Base-by-base conservation (phyloP, 2,113 vertebrate species). In the Mionectes macconnelli region DNA sequence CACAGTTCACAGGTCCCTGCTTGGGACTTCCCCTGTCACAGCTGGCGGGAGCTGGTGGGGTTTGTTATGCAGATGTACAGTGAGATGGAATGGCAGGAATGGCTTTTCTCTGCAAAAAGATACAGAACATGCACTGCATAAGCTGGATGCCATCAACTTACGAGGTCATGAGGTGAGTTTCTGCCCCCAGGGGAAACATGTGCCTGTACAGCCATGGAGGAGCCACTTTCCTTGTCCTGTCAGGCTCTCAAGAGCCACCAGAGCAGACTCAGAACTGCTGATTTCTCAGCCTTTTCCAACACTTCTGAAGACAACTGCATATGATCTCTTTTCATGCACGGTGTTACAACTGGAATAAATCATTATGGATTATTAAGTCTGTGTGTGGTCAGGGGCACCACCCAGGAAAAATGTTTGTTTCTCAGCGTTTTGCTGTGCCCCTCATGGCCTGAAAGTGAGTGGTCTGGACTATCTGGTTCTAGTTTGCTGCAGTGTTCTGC, bases 21-120 rank as follows among this genome's bases (percentile, higher is more conserved):
- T 82, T 87, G 98, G 98, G 98, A 37, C 98, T 99, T 94, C 98
- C 98, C 75, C 98, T 98, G 4, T 98, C 98, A 98, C 84, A 99
- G 98, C 96, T 99, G 99, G 99, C 99, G 99, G 97, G 99, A 99
- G 97, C 98, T 40, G 98, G 98, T 70, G 98, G 98, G 31, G 98
- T 98, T 93, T 99, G 98, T 94, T 99, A 98, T 47, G 98, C 98
- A 80, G 98, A 99, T 37, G 98, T 98, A 84, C 98, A 98, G 96
- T 97, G 98, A 56, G 98, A 98, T 8, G 52, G 52, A 53, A 47
- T 20, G 49, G 99, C 98, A 16, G 98, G 98, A 74, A 98, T 99
- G 69, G 98, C 99, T 52, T 99, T 99, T 95, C 98, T 99, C 72
- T 98, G 98, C 56, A 98, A 98, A 90, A 99, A 96, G 98, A 99